Conservation (phyloP, 2,113 vertebrate species). For the Nerophis ophidion region DNA sequence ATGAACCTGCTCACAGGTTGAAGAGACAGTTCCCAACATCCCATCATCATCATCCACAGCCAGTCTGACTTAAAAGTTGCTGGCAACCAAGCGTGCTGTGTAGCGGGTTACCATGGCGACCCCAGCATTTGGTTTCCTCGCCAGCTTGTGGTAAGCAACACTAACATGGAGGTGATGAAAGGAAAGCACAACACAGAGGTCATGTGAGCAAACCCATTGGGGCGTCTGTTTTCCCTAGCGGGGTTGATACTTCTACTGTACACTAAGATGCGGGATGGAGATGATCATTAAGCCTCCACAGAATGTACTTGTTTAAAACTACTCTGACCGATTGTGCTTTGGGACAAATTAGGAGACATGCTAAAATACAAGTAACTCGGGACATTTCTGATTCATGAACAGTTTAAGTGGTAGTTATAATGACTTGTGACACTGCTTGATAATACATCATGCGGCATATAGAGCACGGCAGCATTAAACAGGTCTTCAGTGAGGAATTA, state of each 20-base stretch:
- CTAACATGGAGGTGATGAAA: conserved; percentile 19
- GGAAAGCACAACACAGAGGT: conserved; percentile 10
- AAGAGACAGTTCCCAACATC: not conserved
- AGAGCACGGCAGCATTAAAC: too few species aligned
- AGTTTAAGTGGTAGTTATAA: too few species aligned
- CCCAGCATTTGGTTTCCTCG: not conserved
- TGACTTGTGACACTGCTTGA: too few species aligned
- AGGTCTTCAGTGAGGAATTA: too few species aligned
- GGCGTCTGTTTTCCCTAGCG: conserved; percentile 16
- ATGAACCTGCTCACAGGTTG: not conserved
- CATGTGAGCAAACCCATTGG: conserved; percentile 37
- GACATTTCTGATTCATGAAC: too few species aligned
- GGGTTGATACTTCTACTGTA: conserved; percentile 18
- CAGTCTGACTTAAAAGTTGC: conserved; percentile 1
- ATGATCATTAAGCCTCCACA: conserved; percentile 61
- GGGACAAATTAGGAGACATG: too few species aligned
- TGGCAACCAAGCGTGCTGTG: not conserved
- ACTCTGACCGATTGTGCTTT: too few species aligned
- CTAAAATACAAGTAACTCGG: too few species aligned
- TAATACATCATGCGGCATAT: too few species aligned
- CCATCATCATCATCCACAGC: not conserved
- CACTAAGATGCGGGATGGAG: conserved; percentile 50
- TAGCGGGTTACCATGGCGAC: conserved; percentile 2
- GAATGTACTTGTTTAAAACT: not conserved
- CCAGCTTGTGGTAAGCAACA: not conserved